Base-by-base conservation (phyloP, 2,797 vertebrate species). In the Hydrolagus colliei region DNA sequence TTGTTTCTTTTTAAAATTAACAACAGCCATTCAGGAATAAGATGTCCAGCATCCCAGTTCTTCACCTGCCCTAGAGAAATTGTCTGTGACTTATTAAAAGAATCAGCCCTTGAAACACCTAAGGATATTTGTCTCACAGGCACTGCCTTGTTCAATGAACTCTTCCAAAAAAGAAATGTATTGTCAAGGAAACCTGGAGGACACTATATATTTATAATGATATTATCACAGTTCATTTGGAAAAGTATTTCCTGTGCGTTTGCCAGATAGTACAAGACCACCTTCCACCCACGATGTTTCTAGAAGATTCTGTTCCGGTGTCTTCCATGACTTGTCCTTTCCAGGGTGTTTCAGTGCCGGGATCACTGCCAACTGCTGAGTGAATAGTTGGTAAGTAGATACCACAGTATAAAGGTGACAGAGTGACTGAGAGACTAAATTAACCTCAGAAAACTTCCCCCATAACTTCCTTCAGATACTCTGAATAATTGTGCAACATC, bases 291-390 rank as follows among this genome's bases (percentile, higher is more conserved):
- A 79, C 20, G 18, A 76, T 76, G 5, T 61, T 63, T 65, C 11
- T 32, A 63, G 78, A 80, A 65, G 61, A 65, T 14, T 80, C 22
- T 67, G 11, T 27, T 65, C 32, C 16, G 6, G 18, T 80, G 22
- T 35, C 9, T 80, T 61, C 18, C 62, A 80, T 67, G 61, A 9
- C 22, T 65, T 65, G 61, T 80, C 61, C 61, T 80, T 80, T 80
- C 78, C 62, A 32, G 41, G n/a, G 13, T 63, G 52, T 79, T 62
- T 79, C 63, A 5, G 9, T 27, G 11, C 59, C 27, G 20, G 75
- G 77, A 79, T 79, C 61, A 79, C n/a, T 27, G 59, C 59, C 77
- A 79, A 79, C 11, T 16, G 22, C 27, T 62, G 77, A 79, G n/a
- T 63, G 77, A 7, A 11, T 20, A 7, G 10, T 78, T 13, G 77